A percentile compares a stretch with the other conserved stretches of the same genome.
phyloP scores from a whole-genome alignment of 2,113 vertebrate genomes.

The Crotalus viridis region DNA sequence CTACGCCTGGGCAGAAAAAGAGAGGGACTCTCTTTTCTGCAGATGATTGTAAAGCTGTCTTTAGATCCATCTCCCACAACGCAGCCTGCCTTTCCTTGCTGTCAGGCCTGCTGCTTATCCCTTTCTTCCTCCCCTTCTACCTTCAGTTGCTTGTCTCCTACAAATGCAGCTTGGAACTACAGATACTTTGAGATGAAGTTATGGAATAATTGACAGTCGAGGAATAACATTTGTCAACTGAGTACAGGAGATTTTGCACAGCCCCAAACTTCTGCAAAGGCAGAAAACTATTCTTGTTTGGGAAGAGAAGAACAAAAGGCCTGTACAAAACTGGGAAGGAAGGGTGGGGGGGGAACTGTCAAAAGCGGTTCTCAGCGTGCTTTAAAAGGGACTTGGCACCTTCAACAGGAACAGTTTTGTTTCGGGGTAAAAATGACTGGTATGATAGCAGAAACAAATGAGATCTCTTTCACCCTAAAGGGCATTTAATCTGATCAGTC shows the following conservation, averaged over 20 bases:
- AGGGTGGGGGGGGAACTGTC: not conserved
- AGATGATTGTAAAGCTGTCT: not conserved
- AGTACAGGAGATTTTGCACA: not conserved
- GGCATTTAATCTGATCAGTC: not conserved
- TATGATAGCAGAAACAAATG: not conserved
- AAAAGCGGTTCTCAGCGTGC: not conserved
- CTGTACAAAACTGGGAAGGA: not conserved
- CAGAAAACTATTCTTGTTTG: not conserved
- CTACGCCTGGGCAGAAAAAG: no score
- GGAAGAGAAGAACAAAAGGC: not conserved
- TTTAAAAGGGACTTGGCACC: not conserved
- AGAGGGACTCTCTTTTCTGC: no score
- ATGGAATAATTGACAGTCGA: slow-evolving; percentile 11
- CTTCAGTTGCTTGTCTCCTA: not conserved
- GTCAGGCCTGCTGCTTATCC: not conserved
- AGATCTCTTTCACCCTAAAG: not conserved
- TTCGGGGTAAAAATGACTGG: not conserved
- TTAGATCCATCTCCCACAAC: not conserved
- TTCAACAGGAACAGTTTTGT: not conserved
- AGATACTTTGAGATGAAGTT: not conserved
- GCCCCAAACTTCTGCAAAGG: not conserved
- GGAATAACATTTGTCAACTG: not conserved
- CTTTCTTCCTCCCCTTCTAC: not conserved
- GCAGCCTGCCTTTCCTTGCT: not conserved
- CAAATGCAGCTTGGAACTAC: not conserved